Evolutionary conservation across 2,113 vertebrate species (phyloP), one percentile per base, ranked within the genome.

Genomic region (Tachuris rubrigastra): DNA sequence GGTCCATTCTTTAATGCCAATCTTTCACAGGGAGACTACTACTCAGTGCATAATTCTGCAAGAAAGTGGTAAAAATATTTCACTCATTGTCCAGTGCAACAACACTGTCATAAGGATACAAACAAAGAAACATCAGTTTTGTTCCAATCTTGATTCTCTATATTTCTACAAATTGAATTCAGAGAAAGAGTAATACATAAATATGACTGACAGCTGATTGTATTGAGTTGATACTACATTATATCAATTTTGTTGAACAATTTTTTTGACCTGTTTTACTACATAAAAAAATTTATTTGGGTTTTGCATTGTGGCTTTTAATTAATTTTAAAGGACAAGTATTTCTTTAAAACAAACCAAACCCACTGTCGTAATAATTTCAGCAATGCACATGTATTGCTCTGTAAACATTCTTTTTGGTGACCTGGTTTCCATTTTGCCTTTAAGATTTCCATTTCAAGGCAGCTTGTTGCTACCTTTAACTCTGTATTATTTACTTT

Each of bases 1-100:
- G 17, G 25, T 52, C 5, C 5, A 78, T 93, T 89, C 41, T 44
- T 52, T 62, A 41, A 10, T 0, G 0, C 35, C 0, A 0, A 16
- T 39, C 9, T 73, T 63, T 53, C 28, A 62, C 14, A 22, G 1
- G 5, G 35, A 46, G 31, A 46, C 27, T 21, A 24, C 49, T 55
- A 22, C 12, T 12, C 21, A 7, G 9, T 19, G 15, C 3, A 0
- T 22, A 44, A 52, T 89, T 75, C 53, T 62, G 24, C 15, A 68
- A 60, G 33, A 86, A 93, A 60, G 37, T 6, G 10, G 37, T 9
- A 63, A 59, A n/a, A 52, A 31, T 33, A 30, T 47, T 83, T 50
- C n/a, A 31, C 6, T 62, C 3, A 6, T 35, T 50, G 21, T 37
- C 11, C 4, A 11, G 15, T 47, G 31, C 39, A 67, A 22, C 15